Conservation (phyloP, 1,140 invertebrate species). For the Macrocentrus cingulum region DNA sequence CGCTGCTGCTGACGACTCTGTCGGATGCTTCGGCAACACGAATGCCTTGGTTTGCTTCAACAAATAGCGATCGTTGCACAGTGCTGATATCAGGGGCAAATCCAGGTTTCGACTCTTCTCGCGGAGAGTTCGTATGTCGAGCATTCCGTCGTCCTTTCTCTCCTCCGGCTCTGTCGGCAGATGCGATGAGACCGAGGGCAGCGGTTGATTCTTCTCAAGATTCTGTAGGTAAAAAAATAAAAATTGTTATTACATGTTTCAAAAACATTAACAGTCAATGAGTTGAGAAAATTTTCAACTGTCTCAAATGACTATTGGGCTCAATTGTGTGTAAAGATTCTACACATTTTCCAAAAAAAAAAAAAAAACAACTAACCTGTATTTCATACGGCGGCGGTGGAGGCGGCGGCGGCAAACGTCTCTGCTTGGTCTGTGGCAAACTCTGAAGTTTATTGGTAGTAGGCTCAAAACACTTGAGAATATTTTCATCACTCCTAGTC, state of each 20-base stretch:
- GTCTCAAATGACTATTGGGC: no score
- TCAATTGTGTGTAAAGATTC: no score
- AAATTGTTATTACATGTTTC: constrained; percentile 3
- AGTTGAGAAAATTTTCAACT: no score
- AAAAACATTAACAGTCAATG: no score
- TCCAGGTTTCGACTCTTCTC: constrained; percentile 87
- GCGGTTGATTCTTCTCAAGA: constrained; percentile 52
- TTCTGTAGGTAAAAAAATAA: constrained; percentile 36
- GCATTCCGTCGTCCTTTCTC: constrained; percentile 54
- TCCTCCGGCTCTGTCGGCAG: constrained; percentile 34
- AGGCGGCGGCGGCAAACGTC: constrained; percentile 72
- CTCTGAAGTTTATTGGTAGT: constrained; percentile 40
- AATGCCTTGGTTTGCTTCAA: constrained; percentile 84
- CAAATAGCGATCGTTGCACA: constrained; percentile 85
- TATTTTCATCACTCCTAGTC: constrained; percentile 77
- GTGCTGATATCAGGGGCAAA: constrained; percentile 82
- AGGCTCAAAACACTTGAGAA: constrained; percentile 67
- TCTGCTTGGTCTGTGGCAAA: constrained; percentile 23
- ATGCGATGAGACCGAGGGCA: constrained; percentile 42
- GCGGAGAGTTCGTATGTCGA: constrained; percentile 78
- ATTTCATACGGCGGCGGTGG: constrained; percentile 69
- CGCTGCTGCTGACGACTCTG: constrained; percentile 33
- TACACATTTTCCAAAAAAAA: no score
- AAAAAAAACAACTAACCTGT: constrained; percentile 41
- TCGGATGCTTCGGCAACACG: constrained; percentile 69